phyloP scores from a whole-genome alignment of 2,113 vertebrate genomes.

The Rallus limicola region DNA sequence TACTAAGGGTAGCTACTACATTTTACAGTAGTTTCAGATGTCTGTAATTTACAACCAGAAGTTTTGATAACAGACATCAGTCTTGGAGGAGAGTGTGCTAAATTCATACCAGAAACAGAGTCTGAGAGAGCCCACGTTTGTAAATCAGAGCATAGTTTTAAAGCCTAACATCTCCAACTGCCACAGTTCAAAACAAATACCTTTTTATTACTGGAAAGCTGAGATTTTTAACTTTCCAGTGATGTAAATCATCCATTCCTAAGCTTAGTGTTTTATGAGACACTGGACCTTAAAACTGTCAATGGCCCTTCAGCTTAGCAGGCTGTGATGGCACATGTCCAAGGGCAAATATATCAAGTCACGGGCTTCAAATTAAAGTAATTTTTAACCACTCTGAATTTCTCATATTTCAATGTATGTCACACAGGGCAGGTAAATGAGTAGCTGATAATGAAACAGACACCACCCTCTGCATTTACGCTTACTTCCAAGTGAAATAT shows the following conservation, averaged over 20 bases:
- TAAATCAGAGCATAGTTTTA: not conserved
- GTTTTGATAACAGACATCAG: not conserved
- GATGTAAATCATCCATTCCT: not conserved
- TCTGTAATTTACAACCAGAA: not conserved
- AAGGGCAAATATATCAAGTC: not conserved
- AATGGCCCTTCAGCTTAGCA: constrained; percentile 19
- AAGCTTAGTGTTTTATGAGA: not conserved
- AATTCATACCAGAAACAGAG: not conserved
- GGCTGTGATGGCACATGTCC: not conserved
- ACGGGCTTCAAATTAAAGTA: not conserved
- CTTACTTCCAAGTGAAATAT: not conserved
- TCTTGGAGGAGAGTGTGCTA: not conserved
- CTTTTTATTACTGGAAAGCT: not conserved
- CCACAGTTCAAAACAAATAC: not conserved
- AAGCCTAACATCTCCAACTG: not conserved
- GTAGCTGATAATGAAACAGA: not conserved
- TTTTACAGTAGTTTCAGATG: not conserved
- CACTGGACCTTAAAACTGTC: not conserved
- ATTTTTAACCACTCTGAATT: not conserved
- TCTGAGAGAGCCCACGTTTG: not conserved
- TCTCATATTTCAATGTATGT: not conserved
- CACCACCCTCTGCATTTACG: not conserved
- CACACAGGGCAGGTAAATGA: not conserved
- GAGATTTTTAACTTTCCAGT: not conserved
- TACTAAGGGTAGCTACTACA: not conserved